Conservation (phyloP, 1,140 invertebrate genomes). For the Hylyphantes graminicola region DNA sequence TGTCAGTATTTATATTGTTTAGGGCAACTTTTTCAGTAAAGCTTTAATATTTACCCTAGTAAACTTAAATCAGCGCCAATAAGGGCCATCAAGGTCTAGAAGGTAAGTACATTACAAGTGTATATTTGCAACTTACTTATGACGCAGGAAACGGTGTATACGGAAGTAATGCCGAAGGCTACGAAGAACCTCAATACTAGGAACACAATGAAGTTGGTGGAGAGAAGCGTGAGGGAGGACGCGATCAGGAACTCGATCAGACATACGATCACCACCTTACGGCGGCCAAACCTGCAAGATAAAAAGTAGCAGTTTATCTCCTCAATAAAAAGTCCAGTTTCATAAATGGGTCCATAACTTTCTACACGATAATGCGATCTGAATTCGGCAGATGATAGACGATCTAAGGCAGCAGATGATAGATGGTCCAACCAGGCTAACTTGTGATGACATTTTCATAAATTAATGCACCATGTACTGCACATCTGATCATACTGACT, state of each 20-base stretch:
- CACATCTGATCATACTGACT: too few species aligned
- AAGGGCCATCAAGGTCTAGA: background rate
- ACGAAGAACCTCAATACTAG: conserved; percentile 77
- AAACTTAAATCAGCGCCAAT: too few species aligned
- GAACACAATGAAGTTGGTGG: conserved; percentile 77
- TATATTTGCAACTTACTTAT: conserved; percentile 43
- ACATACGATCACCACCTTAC: conserved; percentile 84
- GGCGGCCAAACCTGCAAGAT: conserved; percentile 76
- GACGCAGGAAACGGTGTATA: conserved; percentile 23
- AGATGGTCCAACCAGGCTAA: too few species aligned
- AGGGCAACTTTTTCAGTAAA: too few species aligned
- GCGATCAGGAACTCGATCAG: conserved; percentile 79
- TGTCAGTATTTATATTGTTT: too few species aligned
- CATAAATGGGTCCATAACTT: too few species aligned
- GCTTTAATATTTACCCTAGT: too few species aligned
- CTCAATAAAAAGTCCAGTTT: background rate
- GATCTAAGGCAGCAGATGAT: too few species aligned
- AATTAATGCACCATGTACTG: too few species aligned
- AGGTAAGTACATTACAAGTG: background rate
- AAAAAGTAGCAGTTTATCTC: background rate
- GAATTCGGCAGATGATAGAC: too few species aligned
- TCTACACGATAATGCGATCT: too few species aligned
- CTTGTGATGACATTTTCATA: too few species aligned
- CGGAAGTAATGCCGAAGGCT: conserved; percentile 64
- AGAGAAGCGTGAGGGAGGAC: conserved; percentile 76